Evolutionary conservation across 2,888 invertebrate genomes (phyloP), one percentile per base, ranked within the genome.

Genomic region (Drosophila diplacantha): DNA sequence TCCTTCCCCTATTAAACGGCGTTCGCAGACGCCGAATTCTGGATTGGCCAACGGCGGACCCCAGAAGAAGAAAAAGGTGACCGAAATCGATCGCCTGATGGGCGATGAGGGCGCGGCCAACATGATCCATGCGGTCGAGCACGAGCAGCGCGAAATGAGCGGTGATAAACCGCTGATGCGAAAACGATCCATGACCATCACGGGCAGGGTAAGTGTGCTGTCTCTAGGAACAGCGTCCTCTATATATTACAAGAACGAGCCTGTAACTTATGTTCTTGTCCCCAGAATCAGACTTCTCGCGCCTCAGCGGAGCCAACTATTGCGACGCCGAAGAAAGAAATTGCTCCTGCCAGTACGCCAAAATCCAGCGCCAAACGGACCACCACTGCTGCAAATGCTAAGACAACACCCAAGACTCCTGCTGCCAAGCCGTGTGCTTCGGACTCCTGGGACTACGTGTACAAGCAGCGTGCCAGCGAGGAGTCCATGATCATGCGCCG

Each of bases 41-140:
- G 70, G 43, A 0, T 3, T 75, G 32, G 50, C 69, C 11, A 86
- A 82, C 71, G 83, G 84, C 3, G 46, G 71, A 14, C 60, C 64
- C 60, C 60, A 61, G 18, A 85, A 83, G 47, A 91, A 91, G 81
- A 90, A 91, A 69, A 91, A 90, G 73, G 90, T 91, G 66, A 90
- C 92, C 20, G 96, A 96, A 89, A 90, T 96, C 53, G 95, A 95
- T 80, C 92, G 90, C 63, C 87, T 96, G 51, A 88, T 96, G 64
- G 94, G 93, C 89, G 96, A 96, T 85, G 96, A 96, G 85, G 95
- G 96, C 2, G 95, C 95, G 4, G 93, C 94, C 3, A 95, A 95
- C 87, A 93, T 96, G 92, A 89, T 96, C 39, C 94, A 94, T 82
- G 93, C 94, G 22, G 91, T 95, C 2, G 94, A 95, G 75, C 89